Base-by-base conservation (phyloP, 2,888 invertebrate species). In the Tuta absoluta region DNA sequence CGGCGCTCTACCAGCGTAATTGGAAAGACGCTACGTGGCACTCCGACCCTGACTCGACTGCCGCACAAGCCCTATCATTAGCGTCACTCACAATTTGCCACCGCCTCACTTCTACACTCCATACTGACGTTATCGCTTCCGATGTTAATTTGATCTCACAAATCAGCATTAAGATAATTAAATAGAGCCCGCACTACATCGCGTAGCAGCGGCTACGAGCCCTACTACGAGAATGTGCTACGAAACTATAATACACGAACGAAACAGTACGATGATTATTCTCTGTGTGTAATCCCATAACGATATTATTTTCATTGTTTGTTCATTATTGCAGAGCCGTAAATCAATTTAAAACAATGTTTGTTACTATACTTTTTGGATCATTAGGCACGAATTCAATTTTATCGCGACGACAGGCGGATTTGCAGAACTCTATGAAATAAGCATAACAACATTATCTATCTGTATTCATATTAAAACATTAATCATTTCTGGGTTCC, bases 61-160 rank as follows among this genome's bases (percentile, higher is more conserved):
- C 33, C 28, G 33, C 56, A 33, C 56, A 75, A 84, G 82, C 80
- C 82, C 84, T 86, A 85, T 89, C 90, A 90, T 91, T 91, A 91
- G 87, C 84, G 91, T 90, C 90, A 89, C 87, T 91, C 89, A 89
- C 83, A 82, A 85, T 85, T 85, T 86, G 76, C 78, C 79, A 74
- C 75, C 76, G 73, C 67, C 71, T 69, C 72, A 69, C 67, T 68
- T 64, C 62, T 62, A 64, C 57, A 51, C 63, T 49, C 37, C 63
- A 63, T 56, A 59, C 37, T 38, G 63, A 49, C 58, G 56, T 63
- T 24, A 63, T 58, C 63, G 41, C 21, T 64, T 60, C 51, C 38
- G 49, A 49, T 64, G 59, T 64, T 64, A 64, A 60, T 60, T 60
- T 60, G n/a, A 56, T 61, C 56, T 60, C 37, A 41, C 63, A 56